Evolutionary conservation across 2,797 vertebrate genomes (phyloP).

Genomic region (Gouania willdenowi): DNA sequence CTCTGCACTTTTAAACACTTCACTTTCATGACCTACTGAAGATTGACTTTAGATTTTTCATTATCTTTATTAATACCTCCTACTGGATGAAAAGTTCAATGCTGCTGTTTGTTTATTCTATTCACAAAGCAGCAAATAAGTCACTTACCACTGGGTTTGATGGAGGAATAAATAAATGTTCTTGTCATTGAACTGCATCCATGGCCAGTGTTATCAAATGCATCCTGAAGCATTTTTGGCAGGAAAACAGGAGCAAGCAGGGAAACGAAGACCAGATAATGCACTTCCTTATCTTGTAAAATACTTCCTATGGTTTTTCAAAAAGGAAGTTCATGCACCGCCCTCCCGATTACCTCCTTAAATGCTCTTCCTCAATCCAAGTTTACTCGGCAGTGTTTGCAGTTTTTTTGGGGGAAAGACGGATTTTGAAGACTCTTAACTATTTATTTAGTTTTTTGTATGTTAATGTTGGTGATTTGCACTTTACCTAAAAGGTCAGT

Average conservation of each 20-base stretch:
- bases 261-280: conserved; percentile 37
- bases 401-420: conserved; percentile 13
- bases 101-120: too few relatives aligned
- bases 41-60: too few relatives aligned
- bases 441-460: too few relatives aligned
- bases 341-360: conserved; percentile 18
- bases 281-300: conserved; percentile 57
- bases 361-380: conserved; percentile 10
- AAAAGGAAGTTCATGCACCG: conserved; percentile 44
- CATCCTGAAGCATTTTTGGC: conserved; percentile 15
- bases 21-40: too few relatives aligned
- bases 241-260: conserved; percentile 30
- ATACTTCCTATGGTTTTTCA: conserved; percentile 52
- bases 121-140: conserved; percentile 9
- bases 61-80: too few relatives aligned
- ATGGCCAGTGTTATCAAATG: conserved; percentile 19
- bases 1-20: too few relatives aligned
- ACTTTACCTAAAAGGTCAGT: too few relatives aligned
- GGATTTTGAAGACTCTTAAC: background rate
- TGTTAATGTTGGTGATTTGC: too few relatives aligned
- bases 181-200: conserved; percentile 15
- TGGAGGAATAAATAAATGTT: conserved; percentile 27
- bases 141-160: conserved; percentile 20
- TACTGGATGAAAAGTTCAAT: too few relatives aligned
- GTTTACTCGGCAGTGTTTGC: conserved; percentile 12